phyloP scores from a whole-genome alignment of 2,113 vertebrate genomes.

The Trinectes maculatus region DNA sequence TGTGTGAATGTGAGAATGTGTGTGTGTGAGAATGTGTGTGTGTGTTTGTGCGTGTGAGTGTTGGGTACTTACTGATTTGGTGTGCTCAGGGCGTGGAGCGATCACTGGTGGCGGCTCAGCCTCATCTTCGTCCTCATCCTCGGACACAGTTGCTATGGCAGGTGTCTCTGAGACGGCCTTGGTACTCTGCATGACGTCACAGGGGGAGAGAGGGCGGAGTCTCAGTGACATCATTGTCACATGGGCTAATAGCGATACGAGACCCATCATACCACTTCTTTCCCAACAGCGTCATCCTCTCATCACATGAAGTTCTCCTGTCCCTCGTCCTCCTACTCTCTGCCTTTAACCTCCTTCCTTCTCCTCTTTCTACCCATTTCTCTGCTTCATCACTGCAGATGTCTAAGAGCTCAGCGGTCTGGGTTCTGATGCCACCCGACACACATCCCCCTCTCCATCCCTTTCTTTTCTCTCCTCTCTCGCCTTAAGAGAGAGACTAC shows the following conservation, averaged over 20 bases:
- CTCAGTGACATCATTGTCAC: conserved; percentile 55
- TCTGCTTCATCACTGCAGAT: conserved; percentile 5
- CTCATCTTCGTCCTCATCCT: conserved; percentile 90
- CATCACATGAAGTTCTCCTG: conserved; percentile 1
- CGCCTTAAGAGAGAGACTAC: conserved; percentile 19
- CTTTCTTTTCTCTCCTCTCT: neutral
- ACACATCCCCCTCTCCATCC: conserved; percentile 35
- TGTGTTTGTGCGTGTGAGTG: neutral
- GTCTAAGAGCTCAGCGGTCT: too few species aligned
- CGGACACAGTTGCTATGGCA: conserved; percentile 90
- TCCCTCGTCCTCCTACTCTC: neutral
- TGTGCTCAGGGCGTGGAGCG: conserved; percentile 94
- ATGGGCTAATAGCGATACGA: conserved; percentile 47
- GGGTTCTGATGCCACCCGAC: conserved; percentile 23
- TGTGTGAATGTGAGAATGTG: conserved; percentile 10
- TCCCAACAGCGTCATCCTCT: conserved; percentile 16
- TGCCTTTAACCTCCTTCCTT: neutral
- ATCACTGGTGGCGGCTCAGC: conserved; percentile 90
- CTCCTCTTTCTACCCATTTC: conserved; percentile 6
- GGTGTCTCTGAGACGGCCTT: conserved; percentile 91
- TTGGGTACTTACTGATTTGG: conserved; percentile 93
- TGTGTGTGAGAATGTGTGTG: conserved; percentile 5
- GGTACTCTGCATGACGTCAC: conserved; percentile 81
- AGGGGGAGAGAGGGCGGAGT: conserved; percentile 45
- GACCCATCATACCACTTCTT: conserved; percentile 44